These are phyloP conservation scores for Sebastes reedi DNA, from an alignment of 2,797 vertebrate species.

Conservation along the genomic window DNA sequence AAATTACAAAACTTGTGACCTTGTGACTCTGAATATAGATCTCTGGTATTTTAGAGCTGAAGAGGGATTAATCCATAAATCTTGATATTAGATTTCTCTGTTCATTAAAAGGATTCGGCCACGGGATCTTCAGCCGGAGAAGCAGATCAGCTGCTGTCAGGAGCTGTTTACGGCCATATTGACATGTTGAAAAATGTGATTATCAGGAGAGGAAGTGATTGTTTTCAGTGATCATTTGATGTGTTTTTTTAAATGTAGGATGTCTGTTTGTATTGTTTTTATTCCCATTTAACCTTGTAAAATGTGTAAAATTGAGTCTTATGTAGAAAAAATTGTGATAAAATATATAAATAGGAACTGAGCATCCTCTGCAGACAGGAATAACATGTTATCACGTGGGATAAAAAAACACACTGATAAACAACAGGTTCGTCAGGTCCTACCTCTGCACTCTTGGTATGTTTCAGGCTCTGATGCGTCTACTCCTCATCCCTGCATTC, in stretches of 20 bases:
- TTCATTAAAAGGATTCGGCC: conserved; percentile 79
- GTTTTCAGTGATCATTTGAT: conserved; percentile 40
- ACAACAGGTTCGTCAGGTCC: conserved; percentile 29
- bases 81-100: conserved; percentile 82
- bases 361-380: background rate
- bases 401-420: conserved; percentile 2
- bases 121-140: conserved; percentile 56
- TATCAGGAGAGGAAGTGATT: conserved; percentile 44
- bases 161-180: conserved; percentile 57
- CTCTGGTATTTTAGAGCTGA: conserved; percentile 84
- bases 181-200: conserved; percentile 56
- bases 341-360: background rate
- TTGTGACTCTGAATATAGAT: conserved; percentile 88
- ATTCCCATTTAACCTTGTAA: background rate
- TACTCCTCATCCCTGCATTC: conserved; percentile 39
- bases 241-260: background rate
- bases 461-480: conserved; percentile 37
- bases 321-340: background rate
- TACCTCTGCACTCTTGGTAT: conserved; percentile 23
- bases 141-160: conserved; percentile 63
- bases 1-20: conserved; percentile 90
- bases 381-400: background rate
- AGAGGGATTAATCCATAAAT: conserved; percentile 89
- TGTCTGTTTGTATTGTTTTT: conserved; percentile 1
- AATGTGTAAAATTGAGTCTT: background rate